phyloP scores from a whole-genome alignment of 2,113 vertebrate genomes.

The Petrocephalus zakoni region DNA sequence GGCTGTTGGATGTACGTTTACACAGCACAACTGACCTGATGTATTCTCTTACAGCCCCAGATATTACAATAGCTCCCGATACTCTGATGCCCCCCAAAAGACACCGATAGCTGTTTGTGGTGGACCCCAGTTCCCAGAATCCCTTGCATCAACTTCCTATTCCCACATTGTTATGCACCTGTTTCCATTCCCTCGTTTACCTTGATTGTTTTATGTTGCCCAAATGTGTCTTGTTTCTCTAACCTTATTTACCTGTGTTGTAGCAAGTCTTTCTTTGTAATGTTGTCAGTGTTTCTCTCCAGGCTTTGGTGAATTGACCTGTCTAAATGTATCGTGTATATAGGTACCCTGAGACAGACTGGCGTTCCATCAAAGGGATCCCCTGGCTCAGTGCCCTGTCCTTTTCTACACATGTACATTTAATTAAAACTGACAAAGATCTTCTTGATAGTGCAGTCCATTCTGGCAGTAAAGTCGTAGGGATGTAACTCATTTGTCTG shows the following conservation, averaged over 20 bases:
- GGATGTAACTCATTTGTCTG: background rate
- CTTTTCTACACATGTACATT: background rate
- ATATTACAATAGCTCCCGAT: background rate
- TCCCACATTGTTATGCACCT: too few relatives aligned
- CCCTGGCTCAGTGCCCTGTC: background rate
- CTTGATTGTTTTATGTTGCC: too few relatives aligned
- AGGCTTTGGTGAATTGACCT: background rate
- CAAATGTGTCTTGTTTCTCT: too few relatives aligned
- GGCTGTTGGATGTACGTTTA: background rate
- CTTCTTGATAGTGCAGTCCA: background rate
- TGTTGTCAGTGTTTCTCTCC: too few relatives aligned
- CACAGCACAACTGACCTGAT: background rate
- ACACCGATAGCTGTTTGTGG: too few relatives aligned
- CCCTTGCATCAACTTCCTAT: too few relatives aligned
- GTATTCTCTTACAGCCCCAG: background rate
- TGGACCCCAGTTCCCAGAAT: too few relatives aligned
- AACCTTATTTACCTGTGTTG: too few relatives aligned
- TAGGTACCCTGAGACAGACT: background rate
- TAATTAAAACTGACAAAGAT: background rate
- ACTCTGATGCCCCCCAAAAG: background rate
- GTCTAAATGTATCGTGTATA: background rate
- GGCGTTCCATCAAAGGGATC: background rate
- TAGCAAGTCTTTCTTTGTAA: too few relatives aligned
- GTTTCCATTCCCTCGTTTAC: too few relatives aligned
- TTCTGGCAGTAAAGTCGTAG: background rate